Evolutionary conservation across 35 echinoderm and acorn worm genomes (phyloP).

Genomic region (Chiridota heheva): DNA sequence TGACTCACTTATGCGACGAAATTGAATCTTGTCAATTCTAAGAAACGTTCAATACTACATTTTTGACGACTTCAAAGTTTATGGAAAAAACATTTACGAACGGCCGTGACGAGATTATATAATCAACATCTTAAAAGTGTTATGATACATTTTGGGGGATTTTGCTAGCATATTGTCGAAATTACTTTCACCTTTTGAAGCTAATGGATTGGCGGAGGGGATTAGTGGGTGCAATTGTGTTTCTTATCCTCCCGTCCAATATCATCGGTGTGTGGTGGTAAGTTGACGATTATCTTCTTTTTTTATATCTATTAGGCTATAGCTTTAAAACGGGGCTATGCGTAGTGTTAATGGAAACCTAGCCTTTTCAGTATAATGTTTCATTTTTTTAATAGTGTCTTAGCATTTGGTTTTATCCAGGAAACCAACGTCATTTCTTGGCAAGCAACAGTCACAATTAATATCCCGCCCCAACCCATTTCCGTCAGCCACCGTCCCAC

Average conservation of each 20-base stretch:
- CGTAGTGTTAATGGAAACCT: neutral
- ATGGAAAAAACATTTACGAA: too few species aligned
- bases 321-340: neutral
- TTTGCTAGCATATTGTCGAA: too few species aligned
- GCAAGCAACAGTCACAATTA: slow-evolving; percentile 5
- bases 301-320: neutral
- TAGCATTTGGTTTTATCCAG: neutral
- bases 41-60: too few species aligned
- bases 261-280: slow-evolving; percentile 90
- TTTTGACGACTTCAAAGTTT: too few species aligned
- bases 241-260: slow-evolving; percentile 72
- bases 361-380: neutral
- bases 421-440: neutral
- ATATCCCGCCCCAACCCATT: slow-evolving; percentile 7
- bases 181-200: too few species aligned
- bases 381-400: neutral
- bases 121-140: too few species aligned
- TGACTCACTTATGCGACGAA: too few species aligned
- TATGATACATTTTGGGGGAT: too few species aligned
- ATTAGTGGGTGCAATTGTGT: slow-evolving; percentile 51
- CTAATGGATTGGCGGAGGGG: slow-evolving; percentile 32
- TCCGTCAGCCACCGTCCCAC: too few species aligned
- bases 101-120: too few species aligned
- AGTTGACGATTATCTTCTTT: slow-evolving; percentile 4
- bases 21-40: too few species aligned